Conservation (phyloP, 2,113 vertebrate genomes). For the Oceanites oceanicus region DNA sequence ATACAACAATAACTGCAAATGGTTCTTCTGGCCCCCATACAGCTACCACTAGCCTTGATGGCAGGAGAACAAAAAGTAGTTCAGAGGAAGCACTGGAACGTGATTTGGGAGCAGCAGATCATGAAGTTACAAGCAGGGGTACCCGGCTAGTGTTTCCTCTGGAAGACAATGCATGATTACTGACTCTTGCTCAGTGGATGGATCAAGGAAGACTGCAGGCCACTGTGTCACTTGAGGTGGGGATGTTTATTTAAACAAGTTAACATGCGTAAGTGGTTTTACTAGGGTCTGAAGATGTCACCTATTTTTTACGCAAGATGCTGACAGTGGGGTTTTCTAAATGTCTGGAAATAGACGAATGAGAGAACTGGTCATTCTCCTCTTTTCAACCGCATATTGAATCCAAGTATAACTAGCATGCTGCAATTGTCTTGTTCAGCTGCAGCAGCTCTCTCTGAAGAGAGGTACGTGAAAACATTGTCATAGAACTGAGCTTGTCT, state of each 20-base stretch:
- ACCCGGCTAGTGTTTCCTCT: constrained; percentile 94
- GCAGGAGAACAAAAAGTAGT: constrained; percentile 80
- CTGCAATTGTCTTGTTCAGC: constrained; percentile 45
- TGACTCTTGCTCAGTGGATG: neutral
- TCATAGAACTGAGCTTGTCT: neutral
- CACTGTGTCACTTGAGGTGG: constrained; percentile 62
- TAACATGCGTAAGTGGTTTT: constrained; percentile 46
- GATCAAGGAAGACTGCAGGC: constrained; percentile 56
- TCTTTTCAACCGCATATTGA: neutral
- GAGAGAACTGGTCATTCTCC: constrained; percentile 1
- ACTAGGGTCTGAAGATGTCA: constrained; percentile 50
- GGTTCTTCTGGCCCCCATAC: constrained; percentile 82
- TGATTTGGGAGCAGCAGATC: constrained; percentile 88
- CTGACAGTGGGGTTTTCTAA: constrained; percentile 45
- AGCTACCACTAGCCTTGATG: constrained; percentile 70
- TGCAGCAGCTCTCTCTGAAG: constrained; percentile 41
- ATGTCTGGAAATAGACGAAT: neutral
- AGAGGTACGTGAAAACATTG: neutral
- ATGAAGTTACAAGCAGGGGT: constrained; percentile 88
- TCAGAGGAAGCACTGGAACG: constrained; percentile 90
- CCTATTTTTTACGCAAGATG: constrained; percentile 41
- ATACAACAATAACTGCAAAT: constrained; percentile 90
- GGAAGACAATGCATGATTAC: constrained; percentile 87
- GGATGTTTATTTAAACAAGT: constrained; percentile 48
- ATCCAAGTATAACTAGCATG: constrained; percentile 30